Percentiles rank a stretch among this genome's conserved stretches.
phyloP scores from a whole-genome alignment of 2,888 invertebrate genomes.

The Morpho helenor region DNA sequence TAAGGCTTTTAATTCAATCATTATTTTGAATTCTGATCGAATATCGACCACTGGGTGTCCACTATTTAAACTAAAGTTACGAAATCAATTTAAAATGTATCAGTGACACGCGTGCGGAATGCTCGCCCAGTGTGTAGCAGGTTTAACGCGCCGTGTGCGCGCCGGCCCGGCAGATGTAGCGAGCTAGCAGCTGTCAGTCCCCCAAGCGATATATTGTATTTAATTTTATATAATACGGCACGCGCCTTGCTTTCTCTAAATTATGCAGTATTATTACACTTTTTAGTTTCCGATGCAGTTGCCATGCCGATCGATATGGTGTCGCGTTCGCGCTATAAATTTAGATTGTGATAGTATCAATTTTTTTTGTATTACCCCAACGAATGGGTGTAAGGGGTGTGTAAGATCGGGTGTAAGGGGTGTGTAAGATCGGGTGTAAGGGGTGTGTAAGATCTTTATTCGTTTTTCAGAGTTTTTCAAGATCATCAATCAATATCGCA shows the following conservation, averaged over 20 bases:
- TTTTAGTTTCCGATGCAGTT: constrained; percentile 54
- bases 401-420: too few species aligned
- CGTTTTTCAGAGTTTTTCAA: too few species aligned
- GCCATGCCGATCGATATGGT: constrained; percentile 37
- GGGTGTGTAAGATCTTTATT: too few species aligned
- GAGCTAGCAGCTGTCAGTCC: constrained; percentile 65
- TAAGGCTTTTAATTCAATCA: too few species aligned
- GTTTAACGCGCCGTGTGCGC: constrained; percentile 9
- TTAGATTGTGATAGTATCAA: too few species aligned
- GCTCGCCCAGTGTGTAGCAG: constrained; percentile 11
- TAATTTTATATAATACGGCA: constrained; percentile 59
- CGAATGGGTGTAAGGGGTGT: too few species aligned
- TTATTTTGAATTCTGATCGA: too few species aligned
- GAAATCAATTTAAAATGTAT: background rate
- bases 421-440: too few species aligned
- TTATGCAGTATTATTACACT: constrained; percentile 69
- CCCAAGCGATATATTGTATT: constrained; percentile 48
- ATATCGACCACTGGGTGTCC: too few species aligned
- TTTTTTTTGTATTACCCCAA: too few species aligned
- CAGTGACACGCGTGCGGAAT: constrained; percentile 20
- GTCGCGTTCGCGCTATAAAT: background rate
- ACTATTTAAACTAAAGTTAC: too few species aligned
- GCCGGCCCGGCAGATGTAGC: constrained; percentile 22
- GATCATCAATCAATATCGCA: too few species aligned
- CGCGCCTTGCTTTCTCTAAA: constrained; percentile 67